These are phyloP conservation scores for Eretmocerus hayati DNA, from an alignment of 2,888 invertebrate species.

Conservation along the genomic window DNA sequence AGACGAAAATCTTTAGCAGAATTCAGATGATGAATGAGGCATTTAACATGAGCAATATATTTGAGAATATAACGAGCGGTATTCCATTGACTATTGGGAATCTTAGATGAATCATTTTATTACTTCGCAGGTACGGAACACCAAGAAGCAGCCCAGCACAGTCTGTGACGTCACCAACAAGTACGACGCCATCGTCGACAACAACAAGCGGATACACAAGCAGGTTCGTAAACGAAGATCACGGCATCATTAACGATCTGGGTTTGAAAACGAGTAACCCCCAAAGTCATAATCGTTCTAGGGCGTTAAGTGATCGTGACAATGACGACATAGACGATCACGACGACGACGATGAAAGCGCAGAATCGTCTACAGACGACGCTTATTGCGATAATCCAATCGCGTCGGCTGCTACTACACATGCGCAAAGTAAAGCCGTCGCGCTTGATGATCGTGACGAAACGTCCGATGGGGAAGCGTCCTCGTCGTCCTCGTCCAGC, in stretches of 20 bases:
- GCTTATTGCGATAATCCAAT: conserved; percentile 14
- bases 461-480: conserved; percentile 17
- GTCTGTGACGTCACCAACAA: conserved; percentile 34
- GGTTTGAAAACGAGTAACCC: conserved; percentile 44
- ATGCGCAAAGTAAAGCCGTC: not conserved
- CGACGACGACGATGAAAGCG: conserved; percentile 23
- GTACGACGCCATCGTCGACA: conserved; percentile 28
- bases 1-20: too few species aligned
- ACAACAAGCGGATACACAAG: conserved; percentile 59
- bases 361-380: conserved; percentile 19
- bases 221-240: conserved; percentile 48
- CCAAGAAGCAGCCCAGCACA: conserved; percentile 44
- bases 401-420: not conserved
- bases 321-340: conserved; percentile 27
- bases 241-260: conserved; percentile 37
- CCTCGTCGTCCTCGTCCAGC: conserved; percentile 19
- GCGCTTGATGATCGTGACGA: conserved; percentile 16
- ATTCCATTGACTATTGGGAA: too few species aligned
- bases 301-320: conserved; percentile 33
- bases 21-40: too few species aligned
- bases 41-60: too few species aligned
- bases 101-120: too few species aligned
- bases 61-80: too few species aligned
- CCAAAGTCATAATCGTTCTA: conserved; percentile 41
- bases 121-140: conserved; percentile 41